These are phyloP conservation scores for Agrotis exclamationis DNA, from an alignment of 2,888 invertebrate species.

Conservation along the genomic window DNA sequence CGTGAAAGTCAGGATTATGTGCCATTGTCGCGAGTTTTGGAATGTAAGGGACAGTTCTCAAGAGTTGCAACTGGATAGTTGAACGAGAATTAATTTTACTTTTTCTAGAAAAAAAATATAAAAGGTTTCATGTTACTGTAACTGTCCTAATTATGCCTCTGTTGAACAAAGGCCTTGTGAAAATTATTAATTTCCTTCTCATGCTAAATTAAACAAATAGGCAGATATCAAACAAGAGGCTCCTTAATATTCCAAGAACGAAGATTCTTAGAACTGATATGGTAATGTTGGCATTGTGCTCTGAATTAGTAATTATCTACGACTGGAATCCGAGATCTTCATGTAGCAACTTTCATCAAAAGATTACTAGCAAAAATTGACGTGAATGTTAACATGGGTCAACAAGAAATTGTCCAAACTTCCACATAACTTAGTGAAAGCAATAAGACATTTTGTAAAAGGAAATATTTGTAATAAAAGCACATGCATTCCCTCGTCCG, in stretches of 20 bases:
- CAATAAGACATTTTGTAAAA: slow-evolving; percentile 16
- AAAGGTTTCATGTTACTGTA: no score
- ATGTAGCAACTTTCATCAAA: background rate
- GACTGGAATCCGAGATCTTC: background rate
- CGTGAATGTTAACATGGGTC: background rate
- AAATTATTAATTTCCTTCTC: no score
- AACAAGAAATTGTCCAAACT: background rate
- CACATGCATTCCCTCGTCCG: slow-evolving; percentile 1
- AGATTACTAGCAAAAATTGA: background rate
- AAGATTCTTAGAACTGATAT: background rate
- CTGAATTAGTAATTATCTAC: background rate
- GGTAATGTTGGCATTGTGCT: no score
- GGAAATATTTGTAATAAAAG: slow-evolving; percentile 31
- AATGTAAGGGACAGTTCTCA: slow-evolving; percentile 31
- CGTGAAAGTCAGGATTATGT: slow-evolving; percentile 58
- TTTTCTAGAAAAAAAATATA: no score
- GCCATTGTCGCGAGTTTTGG: slow-evolving; percentile 49
- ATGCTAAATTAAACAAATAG: background rate
- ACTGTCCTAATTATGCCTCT: no score
- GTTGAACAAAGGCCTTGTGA: no score
- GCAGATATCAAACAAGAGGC: background rate
- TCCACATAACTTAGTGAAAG: background rate
- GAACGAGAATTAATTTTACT: background rate
- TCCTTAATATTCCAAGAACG: background rate
- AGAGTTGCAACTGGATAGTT: background rate